Evolutionary conservation across 2,113 vertebrate genomes (phyloP), one percentile per base, ranked within the genome.

Genomic region (Cavia porcellus): DNA sequence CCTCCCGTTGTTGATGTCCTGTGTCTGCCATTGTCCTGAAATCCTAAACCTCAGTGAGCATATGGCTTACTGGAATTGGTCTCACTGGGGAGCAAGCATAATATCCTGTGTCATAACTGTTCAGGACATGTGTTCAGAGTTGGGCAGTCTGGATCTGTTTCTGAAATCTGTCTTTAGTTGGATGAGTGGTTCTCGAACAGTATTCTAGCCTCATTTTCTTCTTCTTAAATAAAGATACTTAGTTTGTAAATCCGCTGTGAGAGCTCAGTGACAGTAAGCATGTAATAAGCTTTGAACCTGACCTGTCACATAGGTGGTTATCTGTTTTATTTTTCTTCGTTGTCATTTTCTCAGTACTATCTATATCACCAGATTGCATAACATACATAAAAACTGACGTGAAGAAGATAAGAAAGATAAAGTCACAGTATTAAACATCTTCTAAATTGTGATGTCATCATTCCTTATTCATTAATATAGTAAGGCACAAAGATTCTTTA

Each of bases 41-140:
- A 70, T 64, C 25, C 15, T 89, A 11, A 50, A 13, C 57, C 25
- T 30, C 50, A 59, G 10, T 68, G 89, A 95, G 24, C 74, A 55
- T 62, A 22, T 25, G 57, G 90, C 72, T 96, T 80, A 45, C 47
- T 4, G 70, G 72, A 95, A 35, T 81, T 91, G 64, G 50, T 90
- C 81, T 96, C 52, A 64, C 4, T 83, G 68, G 74, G 55, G 55
- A 89, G 32, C 57, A 80, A 47, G 89, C 61, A 59, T 87, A 93
- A 25, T 22, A 24, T 59, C 55, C 10, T 59, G 22, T 42, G 30
- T 62, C 84, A 38, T 20, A 32, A 85, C 66, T 30, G 6, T 62
- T 72, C 70, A 81, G 77, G 50, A 11, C 38, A 80, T 72, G 38
- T 81, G 45, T 81, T 64, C 55, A 14, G 70, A 59, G 74, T 45